These are phyloP conservation scores for Ciona savignyi DNA, from an alignment of 23 tunicate genomes.

Conservation along the genomic window DNA sequence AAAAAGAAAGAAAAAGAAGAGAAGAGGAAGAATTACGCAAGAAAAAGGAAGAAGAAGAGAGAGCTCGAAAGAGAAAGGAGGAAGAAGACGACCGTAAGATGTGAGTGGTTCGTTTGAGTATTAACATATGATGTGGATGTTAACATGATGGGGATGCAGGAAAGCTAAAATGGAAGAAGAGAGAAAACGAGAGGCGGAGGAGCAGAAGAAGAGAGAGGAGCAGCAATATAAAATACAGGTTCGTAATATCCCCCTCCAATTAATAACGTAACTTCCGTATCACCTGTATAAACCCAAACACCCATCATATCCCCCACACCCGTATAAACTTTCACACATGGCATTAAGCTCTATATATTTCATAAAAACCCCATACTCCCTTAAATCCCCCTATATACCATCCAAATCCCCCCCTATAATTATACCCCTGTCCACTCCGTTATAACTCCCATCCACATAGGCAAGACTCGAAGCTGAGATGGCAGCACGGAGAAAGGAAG, in stretches of 20 bases:
- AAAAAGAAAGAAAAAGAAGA: slow-evolving; percentile 65
- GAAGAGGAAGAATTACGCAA: slow-evolving; percentile 81
- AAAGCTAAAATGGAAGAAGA: slow-evolving; percentile 95
- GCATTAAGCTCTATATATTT: no score
- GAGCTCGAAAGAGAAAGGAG: slow-evolving; percentile 63
- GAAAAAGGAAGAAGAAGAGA: slow-evolving; percentile 66
- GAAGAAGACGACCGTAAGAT: slow-evolving; percentile 71
- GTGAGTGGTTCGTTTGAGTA: slow-evolving; percentile 4
- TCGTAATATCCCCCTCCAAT: no score
- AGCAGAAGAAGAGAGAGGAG: slow-evolving; percentile 57
- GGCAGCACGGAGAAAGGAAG: slow-evolving; percentile 57
- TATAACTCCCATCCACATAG: slow-evolving; percentile 4
- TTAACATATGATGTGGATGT: not conserved
- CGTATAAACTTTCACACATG: no score
- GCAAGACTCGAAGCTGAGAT: slow-evolving; percentile 68
- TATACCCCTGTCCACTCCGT: not conserved
- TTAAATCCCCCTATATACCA: no score
- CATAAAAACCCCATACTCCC: no score
- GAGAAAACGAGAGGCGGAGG: slow-evolving; percentile 85
- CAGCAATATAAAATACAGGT: slow-evolving; percentile 75
- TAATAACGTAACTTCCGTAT: no score
- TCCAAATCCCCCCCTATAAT: no score
- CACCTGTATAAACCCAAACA: no score
- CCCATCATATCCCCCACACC: no score
- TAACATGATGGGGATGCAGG: slow-evolving; percentile 13